Base-by-base conservation (phyloP, 2,113 vertebrate species). In the Scomber colias region DNA sequence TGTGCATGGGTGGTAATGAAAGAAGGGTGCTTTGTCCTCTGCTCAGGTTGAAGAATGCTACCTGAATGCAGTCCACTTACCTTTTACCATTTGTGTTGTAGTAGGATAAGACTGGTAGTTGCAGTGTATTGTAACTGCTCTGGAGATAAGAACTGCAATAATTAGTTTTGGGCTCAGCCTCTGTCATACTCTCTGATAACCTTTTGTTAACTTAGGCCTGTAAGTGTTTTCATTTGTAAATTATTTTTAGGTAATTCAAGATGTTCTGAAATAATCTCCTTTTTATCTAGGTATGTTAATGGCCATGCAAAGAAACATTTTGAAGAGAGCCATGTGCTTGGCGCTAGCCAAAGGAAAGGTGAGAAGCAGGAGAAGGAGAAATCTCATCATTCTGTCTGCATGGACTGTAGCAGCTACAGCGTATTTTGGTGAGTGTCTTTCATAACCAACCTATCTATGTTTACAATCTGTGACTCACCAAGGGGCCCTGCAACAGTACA, bases 251-350 rank as follows among this genome's bases (percentile, higher is more conserved):
- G 9, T n/a, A 46, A 27, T 61, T 74, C 8, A 21, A 80, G 13
- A 69, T 50, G n/a, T 44, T 55, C 3, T 55, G n/a, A 57, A 57
- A 13, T 30, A 3, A 60, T 48, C 5, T 76, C 27, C 40, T 27
- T 21, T 21, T 35, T 65, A 3, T 11, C 54, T 30, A 99, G 98
- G 88, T 99, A 99, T 71, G 98, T 99, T 69, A 99, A 98, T 81
- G 98, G 97, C 67, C 98, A 99, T 84, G 98, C 98, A 77, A 98
- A 99, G 95, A 99, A 99, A 88, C 98, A 99, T 95, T 99, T 97
- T 24, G 98, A 99, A 93, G 98, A 99, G 69, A 95, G 95, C 66
- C 97, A 97, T 71, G 84, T 91, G 75, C 86, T 92, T 59, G 71
- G 95, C 81, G 82, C 79, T 74, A 94, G 94, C 89, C 96, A 96